Evolutionary conservation across 1,140 invertebrate genomes (phyloP).

Genomic region (Drosophila arizonae): DNA sequence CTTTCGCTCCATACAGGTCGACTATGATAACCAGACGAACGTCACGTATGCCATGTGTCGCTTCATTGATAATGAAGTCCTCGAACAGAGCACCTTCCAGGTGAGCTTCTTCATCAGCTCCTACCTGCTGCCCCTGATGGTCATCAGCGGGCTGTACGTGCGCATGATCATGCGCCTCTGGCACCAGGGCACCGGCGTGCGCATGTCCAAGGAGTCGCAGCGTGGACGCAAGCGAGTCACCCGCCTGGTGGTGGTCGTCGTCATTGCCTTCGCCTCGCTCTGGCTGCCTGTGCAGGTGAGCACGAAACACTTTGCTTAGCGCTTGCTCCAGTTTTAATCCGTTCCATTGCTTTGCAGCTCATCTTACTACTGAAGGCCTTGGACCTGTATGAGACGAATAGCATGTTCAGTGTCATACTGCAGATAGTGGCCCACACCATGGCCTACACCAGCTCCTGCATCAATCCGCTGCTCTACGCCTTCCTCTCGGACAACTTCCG

Average conservation of each 20-base stretch:
- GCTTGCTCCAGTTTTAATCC: not conserved
- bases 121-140: constrained; percentile 91
- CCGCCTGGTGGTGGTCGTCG: constrained; percentile 95
- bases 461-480: constrained; percentile 94
- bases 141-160: constrained; percentile 95
- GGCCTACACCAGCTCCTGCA: constrained; percentile 96
- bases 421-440: constrained; percentile 94
- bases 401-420: constrained; percentile 85
- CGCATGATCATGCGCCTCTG: constrained; percentile 94
- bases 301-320: not conserved
- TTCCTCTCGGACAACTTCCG: constrained; percentile 82
- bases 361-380: constrained; percentile 91
- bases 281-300: constrained; percentile 96
- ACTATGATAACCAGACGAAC: constrained; percentile 44
- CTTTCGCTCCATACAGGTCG: constrained; percentile 26
- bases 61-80: constrained; percentile 38
- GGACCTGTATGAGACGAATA: constrained; percentile 86
- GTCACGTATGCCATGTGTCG: constrained; percentile 53
- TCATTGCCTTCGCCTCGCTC: constrained; percentile 96
- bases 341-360: constrained; percentile 83
- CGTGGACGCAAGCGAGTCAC: constrained; percentile 95
- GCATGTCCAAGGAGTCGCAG: constrained; percentile 86
- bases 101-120: constrained; percentile 82
- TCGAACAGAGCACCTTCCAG: constrained; percentile 59
- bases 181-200: constrained; percentile 90